Evolutionary conservation across 2,113 vertebrate species (phyloP), one percentile per base, ranked within the genome.

Genomic region (Corvus cornix): DNA sequence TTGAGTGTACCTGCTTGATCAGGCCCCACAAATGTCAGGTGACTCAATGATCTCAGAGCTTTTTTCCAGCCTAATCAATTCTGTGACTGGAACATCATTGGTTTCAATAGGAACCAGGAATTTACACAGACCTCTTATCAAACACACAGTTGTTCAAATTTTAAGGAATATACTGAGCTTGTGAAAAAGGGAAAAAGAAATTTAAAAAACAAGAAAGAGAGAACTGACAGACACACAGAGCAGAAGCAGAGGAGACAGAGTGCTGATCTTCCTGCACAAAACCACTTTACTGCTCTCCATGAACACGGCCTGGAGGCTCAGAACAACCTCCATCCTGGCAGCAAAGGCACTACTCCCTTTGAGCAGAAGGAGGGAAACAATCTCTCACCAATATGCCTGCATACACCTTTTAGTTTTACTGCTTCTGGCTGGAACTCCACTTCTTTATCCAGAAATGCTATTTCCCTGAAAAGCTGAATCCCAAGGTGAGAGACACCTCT

Each of bases 401-500:
- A 30, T 18, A 52, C n/a, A 60, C 49, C 10, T 37, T 80, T 46
- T 6, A 39, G 67, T 53, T 90, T 39, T 41, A 62, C 22, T 76
- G 1, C 41, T 72, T 35, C 39, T 43, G 28, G 28, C 9, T 85
- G 59, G 23, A 90, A 66, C 66, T 59, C 33, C 8, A n/a, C 18
- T 87, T 23, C 28, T 79, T 64, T 46, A 60, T 35, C 49, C 70
- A 91, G 62, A 87, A 91, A 84, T 1, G 1, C 11, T 12, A 2
- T 31, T 87, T 78, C 44, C 72, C 76, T 18, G 19, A 85, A 79
- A 77, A 86, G 70, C 26, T 27, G 35, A 35, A 43, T 85, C 5
- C 75, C 2, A 4, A 51, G 13, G 8, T 0, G 0, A 52, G 49
- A 90, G 7, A 53, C 5, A 37, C 20, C 18, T 83, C 33, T 23